Base-by-base conservation (phyloP, 1,140 invertebrate species). In the Megathymus violae region DNA sequence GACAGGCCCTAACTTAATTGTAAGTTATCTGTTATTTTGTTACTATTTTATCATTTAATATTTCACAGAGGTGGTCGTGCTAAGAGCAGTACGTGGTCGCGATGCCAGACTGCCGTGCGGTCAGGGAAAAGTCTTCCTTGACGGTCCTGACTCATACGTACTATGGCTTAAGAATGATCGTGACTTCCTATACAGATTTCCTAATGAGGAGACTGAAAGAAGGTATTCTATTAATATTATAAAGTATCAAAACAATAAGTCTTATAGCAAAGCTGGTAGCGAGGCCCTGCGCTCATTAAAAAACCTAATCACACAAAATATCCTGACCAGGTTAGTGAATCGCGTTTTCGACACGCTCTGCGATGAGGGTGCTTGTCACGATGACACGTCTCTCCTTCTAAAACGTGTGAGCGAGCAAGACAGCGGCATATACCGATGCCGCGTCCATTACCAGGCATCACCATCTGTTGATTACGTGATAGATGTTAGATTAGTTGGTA, bases 151-250 rank as follows among this genome's bases (percentile, higher is more conserved):
- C 13, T 80, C 85, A 2, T 89, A 86, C 59, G 79, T 89, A 9
- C 64, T 89, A 0, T 89, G 87, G 87, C 62, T 89, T 9, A 89
- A 87, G 59, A 81, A 89, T 47, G 85, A 89, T 17, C 72, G 74
- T n/a, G 83, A 88, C 3, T 80, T 88, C 43, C 60, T 88, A 0
- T 82, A 88, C 46, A 56, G 88, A 40, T 90, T 79, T 43, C 88
- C 88, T 0, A 84, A 80, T 14, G 80, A 88, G 31, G 76, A 83
- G 15, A 64, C 63, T 4, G 77, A 78, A 17, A 71, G 64, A 41
- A 69, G 73, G 85, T 79, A 58, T 50, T 14, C 17, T 16, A 44
- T 46, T 43, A 14, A 43, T n/a, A 14, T 17, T 43, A 10, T 3
- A 3, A 40, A 1, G 11, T 25, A 11, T 3, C 9, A 0, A 22